A percentile compares a stretch with the other conserved stretches of the same genome.
phyloP scores from a whole-genome alignment of 2,113 vertebrate genomes.

The Peromyscus leucopus region DNA sequence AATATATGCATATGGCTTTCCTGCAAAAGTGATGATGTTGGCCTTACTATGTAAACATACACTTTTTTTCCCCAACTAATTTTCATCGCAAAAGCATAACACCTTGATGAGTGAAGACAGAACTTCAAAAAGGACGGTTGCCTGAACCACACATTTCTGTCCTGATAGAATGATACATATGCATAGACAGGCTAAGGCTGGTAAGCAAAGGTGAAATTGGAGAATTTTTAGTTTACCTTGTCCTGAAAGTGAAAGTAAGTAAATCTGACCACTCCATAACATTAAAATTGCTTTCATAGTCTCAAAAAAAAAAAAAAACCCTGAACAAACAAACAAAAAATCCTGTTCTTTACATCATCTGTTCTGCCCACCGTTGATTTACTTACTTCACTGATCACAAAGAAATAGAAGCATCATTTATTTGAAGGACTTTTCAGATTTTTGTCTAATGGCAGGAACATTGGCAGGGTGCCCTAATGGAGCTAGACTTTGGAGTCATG shows the following conservation, averaged over 20 bases:
- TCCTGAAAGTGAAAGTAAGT: background rate
- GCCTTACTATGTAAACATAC: background rate
- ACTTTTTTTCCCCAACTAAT: background rate
- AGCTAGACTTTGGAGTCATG: background rate
- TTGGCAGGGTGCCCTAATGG: background rate
- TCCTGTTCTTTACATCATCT: background rate
- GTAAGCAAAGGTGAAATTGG: background rate
- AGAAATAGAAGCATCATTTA: background rate
- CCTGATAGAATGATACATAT: background rate
- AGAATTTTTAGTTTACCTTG: background rate
- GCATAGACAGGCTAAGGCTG: background rate
- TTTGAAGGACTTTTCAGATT: background rate
- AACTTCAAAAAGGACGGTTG: background rate
- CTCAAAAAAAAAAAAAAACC: background rate
- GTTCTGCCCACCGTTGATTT: background rate
- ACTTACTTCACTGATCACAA: background rate
- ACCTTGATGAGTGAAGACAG: background rate
- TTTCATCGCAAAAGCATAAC: background rate
- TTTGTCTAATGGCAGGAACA: background rate
- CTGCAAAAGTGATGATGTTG: background rate
- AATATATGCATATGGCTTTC: background rate
- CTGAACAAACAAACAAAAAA: background rate
- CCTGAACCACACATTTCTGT: background rate
- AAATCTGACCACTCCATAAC: background rate
- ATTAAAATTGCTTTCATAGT: background rate